Base-by-base conservation (phyloP, 2,797 vertebrate species). In the Anabacerthia variegaticeps region DNA sequence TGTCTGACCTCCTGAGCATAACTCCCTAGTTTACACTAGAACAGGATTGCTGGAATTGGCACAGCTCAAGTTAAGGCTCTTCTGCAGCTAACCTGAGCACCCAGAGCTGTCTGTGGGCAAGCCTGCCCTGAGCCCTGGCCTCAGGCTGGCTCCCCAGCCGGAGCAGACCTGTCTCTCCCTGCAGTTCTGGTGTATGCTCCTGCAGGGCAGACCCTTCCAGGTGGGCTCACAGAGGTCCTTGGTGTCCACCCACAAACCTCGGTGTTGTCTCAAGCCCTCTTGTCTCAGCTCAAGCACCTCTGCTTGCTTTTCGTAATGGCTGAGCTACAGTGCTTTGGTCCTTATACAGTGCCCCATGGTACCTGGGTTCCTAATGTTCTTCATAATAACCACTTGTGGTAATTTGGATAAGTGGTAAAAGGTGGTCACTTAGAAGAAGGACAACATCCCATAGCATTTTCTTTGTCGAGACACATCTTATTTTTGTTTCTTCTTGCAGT, bases 171-270 rank as follows among this genome's bases (percentile, higher is more conserved):
- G 5, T 32, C 6, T 77, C n/a, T 49, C 37, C 5, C 26, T 1
- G 1, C 1, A 0, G 23, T 7, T 36, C 21, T 46, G 41, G 3
- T 22, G 11, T 32, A 14, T 2, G 10, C 26, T 59, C 2, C 0
- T 20, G 68, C 6, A 1, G 20, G 2, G 4, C 9, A 3, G 22
- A 54, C 39, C 67, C 41, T 39, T 56, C 46, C 20, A 32, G 27
- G 8, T 62, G 30, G 44, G 22, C 24, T 90, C 37, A 3, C 0
- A 1, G n/a, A 5, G 9, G 9, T 69, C 48, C 39, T 46, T 63
- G 3, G 4, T 48, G 30, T 26, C 52, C 12, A 7, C 34, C 36
- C 62, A 17, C 36, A 37, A 36, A 30, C 51, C 28, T 10, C 34
- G 41, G 34, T 5, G 5, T 10, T 59, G 28, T 67, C 36, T 78